Conservation (phyloP, 2,888 invertebrate genomes). For the Mimas tiliae region DNA sequence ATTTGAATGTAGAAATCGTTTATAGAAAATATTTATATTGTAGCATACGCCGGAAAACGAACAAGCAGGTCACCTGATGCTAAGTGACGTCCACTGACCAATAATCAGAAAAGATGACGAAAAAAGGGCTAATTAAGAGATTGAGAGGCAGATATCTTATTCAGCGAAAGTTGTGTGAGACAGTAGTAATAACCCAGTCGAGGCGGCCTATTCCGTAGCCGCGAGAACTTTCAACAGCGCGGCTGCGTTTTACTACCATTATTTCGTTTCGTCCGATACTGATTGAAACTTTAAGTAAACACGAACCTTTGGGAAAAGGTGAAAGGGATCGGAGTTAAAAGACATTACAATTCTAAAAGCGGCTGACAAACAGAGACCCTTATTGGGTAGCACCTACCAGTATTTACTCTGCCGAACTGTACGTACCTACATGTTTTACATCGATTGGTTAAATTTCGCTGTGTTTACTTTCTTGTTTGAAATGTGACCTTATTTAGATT, state of each 20-base stretch:
- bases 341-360: constrained; percentile 39
- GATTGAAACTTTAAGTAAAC: constrained; percentile 39
- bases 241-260: neutral
- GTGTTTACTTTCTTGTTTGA: constrained; percentile 12
- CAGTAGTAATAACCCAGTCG: too few relatives aligned
- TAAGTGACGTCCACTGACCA: too few relatives aligned
- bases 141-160: too few relatives aligned
- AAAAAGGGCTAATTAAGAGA: too few relatives aligned
- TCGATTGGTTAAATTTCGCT: constrained; percentile 1
- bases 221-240: too few relatives aligned
- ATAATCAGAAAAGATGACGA: too few relatives aligned
- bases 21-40: too few relatives aligned
- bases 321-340: constrained; percentile 35
- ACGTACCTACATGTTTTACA: constrained; percentile 51
- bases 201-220: too few relatives aligned
- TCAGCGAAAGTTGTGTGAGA: too few relatives aligned
- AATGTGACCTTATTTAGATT: neutral
- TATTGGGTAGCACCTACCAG: constrained; percentile 50
- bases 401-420: constrained; percentile 44
- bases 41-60: too few relatives aligned
- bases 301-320: constrained; percentile 33
- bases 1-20: too few relatives aligned
- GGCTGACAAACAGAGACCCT: constrained; percentile 48
- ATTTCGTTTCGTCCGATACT: constrained; percentile 33
- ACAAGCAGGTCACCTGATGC: too few relatives aligned